These are phyloP conservation scores for Masnerella sp. DNA, from an alignment of 2,888 invertebrate genomes.

Conservation along the genomic window DNA sequence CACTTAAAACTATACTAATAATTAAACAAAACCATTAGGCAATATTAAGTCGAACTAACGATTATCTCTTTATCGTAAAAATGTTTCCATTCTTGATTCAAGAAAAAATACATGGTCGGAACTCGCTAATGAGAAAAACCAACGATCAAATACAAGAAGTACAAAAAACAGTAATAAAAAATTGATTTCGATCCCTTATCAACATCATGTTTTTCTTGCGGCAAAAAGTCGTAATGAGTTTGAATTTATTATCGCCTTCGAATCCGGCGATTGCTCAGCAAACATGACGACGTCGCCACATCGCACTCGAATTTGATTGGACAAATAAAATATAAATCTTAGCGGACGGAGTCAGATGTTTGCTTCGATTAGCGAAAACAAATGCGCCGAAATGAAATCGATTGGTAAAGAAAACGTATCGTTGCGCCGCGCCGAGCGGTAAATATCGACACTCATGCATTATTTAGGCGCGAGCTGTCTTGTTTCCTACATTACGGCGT, in stretches of 20 bases:
- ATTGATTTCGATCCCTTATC: neutral
- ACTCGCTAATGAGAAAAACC: too few relatives aligned
- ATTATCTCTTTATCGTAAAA: too few relatives aligned
- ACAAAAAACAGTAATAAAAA: too few relatives aligned
- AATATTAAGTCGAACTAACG: too few relatives aligned
- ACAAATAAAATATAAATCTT: conserved; percentile 21
- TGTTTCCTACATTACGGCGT: conserved; percentile 68
- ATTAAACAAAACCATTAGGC: too few relatives aligned
- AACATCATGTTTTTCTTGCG: too few relatives aligned
- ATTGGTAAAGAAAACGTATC: too few relatives aligned
- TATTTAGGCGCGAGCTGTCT: conserved; percentile 72
- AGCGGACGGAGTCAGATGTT: conserved; percentile 1
- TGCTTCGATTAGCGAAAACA: conserved; percentile 24
- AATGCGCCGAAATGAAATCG: neutral
- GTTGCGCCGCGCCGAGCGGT: conserved; percentile 55
- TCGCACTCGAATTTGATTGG: neutral
- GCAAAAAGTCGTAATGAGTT: conserved; percentile 34
- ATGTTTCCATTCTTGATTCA: too few relatives aligned
- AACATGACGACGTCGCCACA: conserved; percentile 15
- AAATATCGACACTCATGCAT: conserved; percentile 73
- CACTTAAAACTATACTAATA: too few relatives aligned
- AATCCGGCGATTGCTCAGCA: conserved; percentile 20
- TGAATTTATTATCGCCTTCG: conserved; percentile 31
- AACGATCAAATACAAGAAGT: too few relatives aligned
- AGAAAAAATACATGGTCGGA: too few relatives aligned